Evolutionary conservation across 2,113 vertebrate genomes (phyloP), one percentile per base, ranked within the genome.

Genomic region (Cyrtonyx montezumae): DNA sequence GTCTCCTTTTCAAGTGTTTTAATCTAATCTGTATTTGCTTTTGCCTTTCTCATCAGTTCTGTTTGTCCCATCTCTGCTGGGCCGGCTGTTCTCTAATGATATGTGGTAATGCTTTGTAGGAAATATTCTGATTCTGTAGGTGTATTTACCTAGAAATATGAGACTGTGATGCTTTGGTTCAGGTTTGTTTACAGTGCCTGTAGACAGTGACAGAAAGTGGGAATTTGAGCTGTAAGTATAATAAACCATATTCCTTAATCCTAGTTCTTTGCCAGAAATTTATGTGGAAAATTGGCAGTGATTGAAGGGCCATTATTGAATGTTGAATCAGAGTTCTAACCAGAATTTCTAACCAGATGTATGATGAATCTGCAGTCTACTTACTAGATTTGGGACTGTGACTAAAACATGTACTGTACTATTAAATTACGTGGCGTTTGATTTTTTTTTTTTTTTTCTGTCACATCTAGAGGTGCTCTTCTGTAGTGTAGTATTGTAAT

Each of bases 121-220:
- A 78, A 70, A 67, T 51, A 32, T 40, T 88, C 79, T 0, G 0
- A 45, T 88, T 90, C 88, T 87, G 34, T 36, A 69, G n/a, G 15
- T 73, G 63, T n/a, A 65, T 89, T 94, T 87, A 82, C 75, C 32
- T 90, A 76, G 63, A 96, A 90, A 49, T 32, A 55, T 9, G 49
- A 63, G 88, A 77, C 20, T 32, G 8, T 66, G 49, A 37, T 87
- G 40, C 68, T 85, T 84, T 76, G 5, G 3, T 79, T 86, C 45
- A 77, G 42, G 15, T 85, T 79, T 83, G 16, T 70, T 83, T 94
- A 49, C 36, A 82, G 17, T 36, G 21, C 17, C 13, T 71, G 89
- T 76, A 32, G 59, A 43, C 30, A 66, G n/a, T 40, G 40, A 40
- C 40, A 87, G 79, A 16, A 83, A 74, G 63, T 58, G 8, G 36